Conservation (phyloP, 1,140 invertebrate genomes). For the Trichoplusia ni region DNA sequence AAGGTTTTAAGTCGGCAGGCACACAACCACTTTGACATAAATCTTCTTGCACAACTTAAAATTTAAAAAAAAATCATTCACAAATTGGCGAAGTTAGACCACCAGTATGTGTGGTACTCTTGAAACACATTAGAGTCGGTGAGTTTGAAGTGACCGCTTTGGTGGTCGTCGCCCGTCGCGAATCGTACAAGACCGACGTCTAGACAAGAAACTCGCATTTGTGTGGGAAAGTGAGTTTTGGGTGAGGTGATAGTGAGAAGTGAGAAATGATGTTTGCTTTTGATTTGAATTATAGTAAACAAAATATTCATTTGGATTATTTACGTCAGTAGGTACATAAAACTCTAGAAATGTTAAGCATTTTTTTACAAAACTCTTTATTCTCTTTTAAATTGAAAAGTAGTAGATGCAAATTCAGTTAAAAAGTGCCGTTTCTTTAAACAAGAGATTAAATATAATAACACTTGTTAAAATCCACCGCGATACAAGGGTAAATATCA, state of each 20-base stretch:
- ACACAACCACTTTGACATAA: neutral
- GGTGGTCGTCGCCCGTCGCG: constrained; percentile 24
- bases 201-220: neutral
- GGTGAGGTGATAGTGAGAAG: neutral
- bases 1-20: neutral
- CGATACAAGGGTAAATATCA: no score
- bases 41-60: constrained; percentile 11
- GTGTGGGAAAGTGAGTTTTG: constrained; percentile 1
- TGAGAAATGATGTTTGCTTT: neutral
- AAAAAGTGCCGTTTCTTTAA: no score
- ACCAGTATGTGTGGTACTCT: constrained; percentile 17
- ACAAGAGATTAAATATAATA: no score
- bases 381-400: no score
- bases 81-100: constrained; percentile 17
- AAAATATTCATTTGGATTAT: neutral
- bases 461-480: no score
- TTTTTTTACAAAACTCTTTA: no score
- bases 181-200: neutral
- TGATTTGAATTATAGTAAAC: no score
- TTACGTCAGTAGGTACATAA: no score
- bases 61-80: constrained; percentile 16
- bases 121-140: constrained; percentile 27
- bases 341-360: no score
- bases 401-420: no score
- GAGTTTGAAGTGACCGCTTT: constrained; percentile 23